Conservation (phyloP, 2,888 invertebrate species). For the Merodon equestris region DNA sequence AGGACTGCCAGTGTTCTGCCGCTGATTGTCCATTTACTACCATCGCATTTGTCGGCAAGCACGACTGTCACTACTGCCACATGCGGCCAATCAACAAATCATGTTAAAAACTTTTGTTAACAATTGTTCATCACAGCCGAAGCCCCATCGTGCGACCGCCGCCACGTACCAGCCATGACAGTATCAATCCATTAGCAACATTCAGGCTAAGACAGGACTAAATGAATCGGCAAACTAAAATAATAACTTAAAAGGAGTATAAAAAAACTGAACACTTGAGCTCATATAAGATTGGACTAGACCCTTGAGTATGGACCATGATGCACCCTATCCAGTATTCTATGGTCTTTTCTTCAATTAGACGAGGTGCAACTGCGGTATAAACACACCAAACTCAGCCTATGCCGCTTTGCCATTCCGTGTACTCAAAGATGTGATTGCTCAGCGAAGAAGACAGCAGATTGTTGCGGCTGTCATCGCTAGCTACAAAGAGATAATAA, state of each 20-base stretch:
- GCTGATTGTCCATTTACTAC: slow-evolving; percentile 18
- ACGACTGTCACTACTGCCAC: slow-evolving; percentile 55
- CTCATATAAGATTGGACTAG: too few species aligned
- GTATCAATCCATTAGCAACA: slow-evolving; percentile 67
- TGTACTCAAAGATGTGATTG: slow-evolving; percentile 61
- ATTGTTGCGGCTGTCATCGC: slow-evolving; percentile 69
- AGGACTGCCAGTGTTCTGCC: too few species aligned
- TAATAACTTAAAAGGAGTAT: slow-evolving; percentile 53
- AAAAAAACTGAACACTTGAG: slow-evolving; percentile 10
- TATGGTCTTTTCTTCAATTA: not conserved
- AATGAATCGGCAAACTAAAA: slow-evolving; percentile 59
- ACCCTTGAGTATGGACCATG: not conserved
- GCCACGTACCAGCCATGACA: slow-evolving; percentile 43
- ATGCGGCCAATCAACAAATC: slow-evolving; percentile 68
- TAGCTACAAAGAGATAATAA: slow-evolving; percentile 69
- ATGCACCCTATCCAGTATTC: slow-evolving; percentile 20
- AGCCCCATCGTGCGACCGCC: slow-evolving; percentile 16
- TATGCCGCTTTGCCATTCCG: slow-evolving; percentile 45
- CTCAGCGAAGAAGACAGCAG: slow-evolving; percentile 66
- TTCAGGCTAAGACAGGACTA: slow-evolving; percentile 53
- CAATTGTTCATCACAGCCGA: slow-evolving; percentile 50
- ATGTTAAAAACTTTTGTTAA: slow-evolving; percentile 66
- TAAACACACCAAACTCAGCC: slow-evolving; percentile 9
- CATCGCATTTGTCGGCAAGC: slow-evolving; percentile 28
- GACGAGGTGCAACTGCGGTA: not conserved